A percentile compares a stretch with the other conserved stretches of the same genome.
Evolutionary conservation across 37 sponge, comb jelly and placozoan genomes (phyloP).

Genomic region (Hormiphora californensis): DNA sequence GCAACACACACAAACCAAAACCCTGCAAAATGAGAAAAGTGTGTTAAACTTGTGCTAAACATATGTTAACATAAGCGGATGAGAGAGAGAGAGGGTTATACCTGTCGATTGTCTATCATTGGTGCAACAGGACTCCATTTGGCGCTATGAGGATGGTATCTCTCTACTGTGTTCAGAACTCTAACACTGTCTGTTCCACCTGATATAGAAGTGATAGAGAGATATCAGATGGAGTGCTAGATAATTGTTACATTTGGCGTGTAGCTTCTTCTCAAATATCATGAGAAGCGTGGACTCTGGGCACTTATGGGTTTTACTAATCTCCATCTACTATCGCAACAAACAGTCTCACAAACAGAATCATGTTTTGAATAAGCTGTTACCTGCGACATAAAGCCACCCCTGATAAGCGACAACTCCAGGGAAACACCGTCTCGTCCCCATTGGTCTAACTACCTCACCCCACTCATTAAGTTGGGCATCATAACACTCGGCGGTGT

Average conservation of each 20-base stretch:
- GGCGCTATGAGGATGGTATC: constrained; percentile 89
- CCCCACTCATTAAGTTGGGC: constrained; percentile 73
- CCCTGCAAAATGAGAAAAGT: constrained; percentile 7
- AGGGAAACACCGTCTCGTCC: constrained; percentile 13
- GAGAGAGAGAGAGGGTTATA: neutral
- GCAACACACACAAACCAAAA: constrained; percentile 12
- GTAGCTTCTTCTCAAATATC: too few species aligned
- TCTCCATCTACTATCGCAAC: too few species aligned
- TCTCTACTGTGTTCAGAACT: constrained; percentile 82
- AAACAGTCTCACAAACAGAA: too few species aligned
- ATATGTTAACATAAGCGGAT: too few species aligned
- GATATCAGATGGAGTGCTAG: too few species aligned
- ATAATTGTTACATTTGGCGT: too few species aligned
- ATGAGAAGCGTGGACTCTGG: too few species aligned
- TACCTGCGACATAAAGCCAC: constrained; percentile 11
- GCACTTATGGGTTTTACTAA: too few species aligned
- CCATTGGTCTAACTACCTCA: constrained; percentile 40
- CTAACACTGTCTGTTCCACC: constrained; percentile 94
- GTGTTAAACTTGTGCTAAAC: too few species aligned
- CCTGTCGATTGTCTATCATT: constrained; percentile 55
- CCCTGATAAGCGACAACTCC: neutral
- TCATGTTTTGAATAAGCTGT: too few species aligned
- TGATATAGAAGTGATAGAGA: too few species aligned
- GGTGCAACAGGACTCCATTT: constrained; percentile 77
- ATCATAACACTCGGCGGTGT: constrained; percentile 89